These are phyloP conservation scores for Diachrysia chrysitis DNA, from an alignment of 2,888 invertebrate genomes.

Conservation along the genomic window DNA sequence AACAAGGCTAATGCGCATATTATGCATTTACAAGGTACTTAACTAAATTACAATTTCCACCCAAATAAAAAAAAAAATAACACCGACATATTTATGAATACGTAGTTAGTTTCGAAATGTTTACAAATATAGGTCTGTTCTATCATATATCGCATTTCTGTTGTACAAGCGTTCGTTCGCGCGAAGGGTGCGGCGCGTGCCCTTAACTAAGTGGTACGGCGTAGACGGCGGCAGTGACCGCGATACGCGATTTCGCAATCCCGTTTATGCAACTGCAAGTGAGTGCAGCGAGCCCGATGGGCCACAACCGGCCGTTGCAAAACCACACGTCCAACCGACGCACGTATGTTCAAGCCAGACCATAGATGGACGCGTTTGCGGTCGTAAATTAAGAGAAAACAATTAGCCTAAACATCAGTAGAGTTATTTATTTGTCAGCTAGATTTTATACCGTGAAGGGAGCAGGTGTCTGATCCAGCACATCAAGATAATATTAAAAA, in stretches of 20 bases:
- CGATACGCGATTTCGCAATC: constrained; percentile 83
- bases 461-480: background rate
- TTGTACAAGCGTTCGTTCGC: constrained; percentile 54
- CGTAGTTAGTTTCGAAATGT: background rate
- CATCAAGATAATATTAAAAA: too few species aligned
- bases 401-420: constrained; percentile 46
- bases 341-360: constrained; percentile 72
- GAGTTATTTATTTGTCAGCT: constrained; percentile 13
- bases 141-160: constrained; percentile 23
- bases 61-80: too few species aligned
- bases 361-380: constrained; percentile 60
- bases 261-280: constrained; percentile 85
- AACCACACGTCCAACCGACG: constrained; percentile 70
- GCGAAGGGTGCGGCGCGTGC: constrained; percentile 80
- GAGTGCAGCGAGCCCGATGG: constrained; percentile 85
- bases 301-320: constrained; percentile 81
- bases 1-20: too few species aligned
- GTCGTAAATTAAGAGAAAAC: constrained; percentile 59
- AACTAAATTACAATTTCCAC: too few species aligned
- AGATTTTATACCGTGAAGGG: background rate
- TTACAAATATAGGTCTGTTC: constrained; percentile 1
- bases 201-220: constrained; percentile 73
- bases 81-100: background rate
- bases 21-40: too few species aligned
- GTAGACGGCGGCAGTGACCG: constrained; percentile 85